A percentile compares a stretch with the other conserved stretches of the same genome.
These are phyloP conservation scores for Ceyx margarethae DNA, from an alignment of 2,113 vertebrate species.

Conservation along the genomic window DNA sequence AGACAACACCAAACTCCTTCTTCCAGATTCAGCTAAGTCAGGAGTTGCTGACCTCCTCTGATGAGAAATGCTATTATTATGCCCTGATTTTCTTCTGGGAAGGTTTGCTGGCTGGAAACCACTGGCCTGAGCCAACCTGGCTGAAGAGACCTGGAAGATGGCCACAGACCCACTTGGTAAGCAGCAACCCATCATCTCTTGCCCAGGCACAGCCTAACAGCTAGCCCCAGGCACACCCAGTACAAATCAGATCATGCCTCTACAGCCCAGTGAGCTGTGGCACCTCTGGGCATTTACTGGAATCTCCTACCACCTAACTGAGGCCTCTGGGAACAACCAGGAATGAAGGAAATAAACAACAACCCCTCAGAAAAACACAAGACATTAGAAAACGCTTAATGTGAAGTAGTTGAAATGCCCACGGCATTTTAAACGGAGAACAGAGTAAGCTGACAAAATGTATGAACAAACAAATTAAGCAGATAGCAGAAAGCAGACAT, in stretches of 20 bases:
- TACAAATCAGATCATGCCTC: not conserved
- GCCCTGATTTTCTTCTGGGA: not conserved
- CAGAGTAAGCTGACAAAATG: not conserved
- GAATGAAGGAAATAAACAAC: not conserved
- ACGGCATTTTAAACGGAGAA: not conserved
- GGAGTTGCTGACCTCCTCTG: not conserved
- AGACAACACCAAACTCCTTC: not conserved
- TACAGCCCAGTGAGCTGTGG: not conserved
- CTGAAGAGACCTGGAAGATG: not conserved
- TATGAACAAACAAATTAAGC: constrained; percentile 39
- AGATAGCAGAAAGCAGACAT: constrained; percentile 17
- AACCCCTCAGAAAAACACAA: not conserved
- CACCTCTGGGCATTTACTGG: not conserved
- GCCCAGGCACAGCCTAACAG: not conserved
- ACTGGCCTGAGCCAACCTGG: not conserved
- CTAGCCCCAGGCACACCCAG: not conserved
- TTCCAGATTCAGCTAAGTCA: not conserved
- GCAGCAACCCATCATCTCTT: not conserved
- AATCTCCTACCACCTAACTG: not conserved
- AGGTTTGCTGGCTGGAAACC: not conserved
- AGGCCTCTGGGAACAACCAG: not conserved
- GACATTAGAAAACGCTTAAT: not conserved
- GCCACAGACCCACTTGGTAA: not conserved
- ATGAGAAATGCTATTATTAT: not conserved
- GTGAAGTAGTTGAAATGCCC: constrained; percentile 4